These are phyloP conservation scores for Polydrusus cervinus DNA, from an alignment of 2,888 invertebrate species.

Conservation along the genomic window DNA sequence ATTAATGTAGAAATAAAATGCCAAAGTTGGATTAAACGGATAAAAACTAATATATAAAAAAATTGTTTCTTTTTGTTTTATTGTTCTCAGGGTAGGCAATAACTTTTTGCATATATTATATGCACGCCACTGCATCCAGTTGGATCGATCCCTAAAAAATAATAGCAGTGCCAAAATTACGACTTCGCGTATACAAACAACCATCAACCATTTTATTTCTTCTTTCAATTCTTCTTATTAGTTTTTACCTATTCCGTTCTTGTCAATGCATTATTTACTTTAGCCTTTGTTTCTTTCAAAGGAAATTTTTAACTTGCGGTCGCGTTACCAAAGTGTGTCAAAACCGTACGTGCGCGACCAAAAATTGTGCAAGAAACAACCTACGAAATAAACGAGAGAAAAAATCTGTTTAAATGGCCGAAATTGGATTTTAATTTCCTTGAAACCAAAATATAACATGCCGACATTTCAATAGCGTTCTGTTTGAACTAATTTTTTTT, in stretches of 20 bases:
- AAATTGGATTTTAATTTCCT: conserved; percentile 54
- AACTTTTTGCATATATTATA: no score
- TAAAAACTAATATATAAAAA: no score
- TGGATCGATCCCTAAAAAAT: no score
- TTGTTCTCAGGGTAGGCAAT: no score
- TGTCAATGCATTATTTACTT: conserved; percentile 5
- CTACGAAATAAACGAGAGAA: conserved; percentile 51
- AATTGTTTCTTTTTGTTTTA: no score
- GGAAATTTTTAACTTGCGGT: conserved; percentile 55
- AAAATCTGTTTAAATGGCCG: conserved; percentile 38
- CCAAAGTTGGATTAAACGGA: no score
- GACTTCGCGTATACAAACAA: no score
- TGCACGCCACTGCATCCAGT: no score
- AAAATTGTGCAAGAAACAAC: conserved; percentile 53
- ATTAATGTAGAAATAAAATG: no score
- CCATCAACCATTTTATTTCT: background rate
- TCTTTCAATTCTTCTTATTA: background rate
- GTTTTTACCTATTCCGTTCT: conserved; percentile 1
- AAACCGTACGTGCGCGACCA: conserved; percentile 61
- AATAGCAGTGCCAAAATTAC: no score
- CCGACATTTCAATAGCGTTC: conserved; percentile 12
- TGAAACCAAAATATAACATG: conserved; percentile 44
- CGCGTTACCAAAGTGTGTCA: conserved; percentile 60
- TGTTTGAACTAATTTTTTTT: conserved; percentile 19
- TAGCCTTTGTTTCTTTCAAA: background rate